Conservation (phyloP, 1,140 invertebrate species). For the Lanistes nyassanus region DNA sequence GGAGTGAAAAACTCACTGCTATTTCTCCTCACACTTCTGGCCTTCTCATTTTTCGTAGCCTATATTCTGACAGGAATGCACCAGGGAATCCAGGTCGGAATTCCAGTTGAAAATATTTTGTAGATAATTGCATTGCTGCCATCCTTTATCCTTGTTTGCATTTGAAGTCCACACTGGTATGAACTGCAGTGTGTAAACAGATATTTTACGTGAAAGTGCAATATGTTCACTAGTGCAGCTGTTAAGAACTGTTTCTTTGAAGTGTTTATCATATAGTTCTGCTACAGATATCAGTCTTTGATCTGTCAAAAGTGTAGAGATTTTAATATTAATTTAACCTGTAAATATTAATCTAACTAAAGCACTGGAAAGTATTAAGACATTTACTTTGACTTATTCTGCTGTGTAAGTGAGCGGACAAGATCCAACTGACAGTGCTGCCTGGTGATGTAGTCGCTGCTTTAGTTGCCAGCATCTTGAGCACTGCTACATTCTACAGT, state of each 20-base stretch:
- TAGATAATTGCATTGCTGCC: not conserved
- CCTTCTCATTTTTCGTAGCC: constrained; percentile 64
- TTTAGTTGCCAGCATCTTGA: too few relatives aligned
- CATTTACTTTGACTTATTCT: too few relatives aligned
- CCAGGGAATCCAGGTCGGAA: constrained; percentile 1
- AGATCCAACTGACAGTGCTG: too few relatives aligned
- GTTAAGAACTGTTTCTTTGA: not conserved
- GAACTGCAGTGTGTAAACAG: not conserved
- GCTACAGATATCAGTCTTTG: too few relatives aligned
- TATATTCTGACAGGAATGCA: constrained; percentile 35
- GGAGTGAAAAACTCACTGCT: constrained; percentile 43
- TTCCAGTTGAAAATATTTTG: constrained; percentile 9
- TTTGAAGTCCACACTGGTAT: not conserved
- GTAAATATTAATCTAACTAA: too few relatives aligned
- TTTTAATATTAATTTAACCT: too few relatives aligned
- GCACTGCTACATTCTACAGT: too few relatives aligned
- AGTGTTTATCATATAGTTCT: too few relatives aligned
- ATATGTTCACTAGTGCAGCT: not conserved
- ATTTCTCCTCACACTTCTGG: constrained; percentile 70
- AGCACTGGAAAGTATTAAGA: too few relatives aligned
- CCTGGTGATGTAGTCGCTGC: too few relatives aligned
- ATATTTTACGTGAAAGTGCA: not conserved
- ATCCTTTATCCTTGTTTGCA: not conserved
- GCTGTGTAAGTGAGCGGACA: too few relatives aligned
- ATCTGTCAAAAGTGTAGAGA: too few relatives aligned